A percentile compares a stretch with the other conserved stretches of the same genome.
Evolutionary conservation across 2,113 vertebrate genomes (phyloP).

Genomic region (Scopus umbretta): DNA sequence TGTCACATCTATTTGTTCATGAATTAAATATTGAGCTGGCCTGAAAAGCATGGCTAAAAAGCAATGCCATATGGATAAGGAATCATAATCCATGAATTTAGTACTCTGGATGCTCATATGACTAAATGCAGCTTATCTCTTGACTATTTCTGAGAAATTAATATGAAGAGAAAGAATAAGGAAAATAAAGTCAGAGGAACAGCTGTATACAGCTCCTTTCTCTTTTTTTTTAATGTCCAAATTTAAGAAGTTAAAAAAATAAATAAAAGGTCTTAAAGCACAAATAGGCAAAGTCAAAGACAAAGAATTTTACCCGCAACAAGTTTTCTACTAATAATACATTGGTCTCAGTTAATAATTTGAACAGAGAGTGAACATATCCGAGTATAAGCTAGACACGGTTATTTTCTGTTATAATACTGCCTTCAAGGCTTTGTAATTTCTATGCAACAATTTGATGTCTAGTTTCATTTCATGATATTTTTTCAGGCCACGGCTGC

Average conservation of each 20-base stretch:
- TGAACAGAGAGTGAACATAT: not conserved
- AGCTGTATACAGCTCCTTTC: not conserved
- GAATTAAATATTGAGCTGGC: slow-evolving; percentile 9
- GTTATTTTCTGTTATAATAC: not conserved
- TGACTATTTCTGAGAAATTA: not conserved
- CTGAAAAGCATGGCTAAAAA: not conserved
- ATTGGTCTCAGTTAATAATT: not conserved
- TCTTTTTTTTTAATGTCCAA: not conserved
- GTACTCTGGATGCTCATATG: not conserved
- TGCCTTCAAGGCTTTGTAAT: not conserved
- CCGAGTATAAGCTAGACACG: not conserved
- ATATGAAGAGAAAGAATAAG: not conserved
- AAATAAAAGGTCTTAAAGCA: not conserved
- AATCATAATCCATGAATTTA: not conserved
- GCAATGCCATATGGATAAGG: not conserved
- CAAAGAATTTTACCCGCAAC: not conserved
- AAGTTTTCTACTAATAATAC: not conserved
- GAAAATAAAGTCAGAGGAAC: not conserved
- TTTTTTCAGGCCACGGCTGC: not conserved
- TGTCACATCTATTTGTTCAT: slow-evolving; percentile 35
- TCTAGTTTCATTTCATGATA: not conserved
- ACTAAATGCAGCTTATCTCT: not conserved
- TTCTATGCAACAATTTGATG: not conserved
- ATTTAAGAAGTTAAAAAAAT: not conserved
- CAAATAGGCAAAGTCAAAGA: not conserved